A percentile compares a stretch with the other conserved stretches of the same genome.
These are phyloP conservation scores for Gadus chalcogrammus DNA, from an alignment of 2,113 vertebrate genomes.

Conservation along the genomic window DNA sequence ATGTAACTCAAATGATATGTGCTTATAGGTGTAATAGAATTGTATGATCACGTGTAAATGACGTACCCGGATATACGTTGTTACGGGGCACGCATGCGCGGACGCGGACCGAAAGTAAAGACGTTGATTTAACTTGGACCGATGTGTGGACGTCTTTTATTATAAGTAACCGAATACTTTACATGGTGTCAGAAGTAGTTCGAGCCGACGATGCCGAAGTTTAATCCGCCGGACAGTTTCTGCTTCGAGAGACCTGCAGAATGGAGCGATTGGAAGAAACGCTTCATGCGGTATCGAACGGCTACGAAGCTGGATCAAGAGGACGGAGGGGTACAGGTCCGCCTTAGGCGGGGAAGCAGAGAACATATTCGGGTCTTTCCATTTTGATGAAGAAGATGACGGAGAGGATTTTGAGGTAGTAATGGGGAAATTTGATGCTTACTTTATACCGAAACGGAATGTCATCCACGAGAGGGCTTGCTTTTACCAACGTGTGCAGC, in stretches of 20 bases:
- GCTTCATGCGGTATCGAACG: constrained; percentile 3
- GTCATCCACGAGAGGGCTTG: constrained; percentile 8
- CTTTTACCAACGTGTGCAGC: constrained; percentile 14
- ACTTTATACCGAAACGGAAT: constrained; percentile 26
- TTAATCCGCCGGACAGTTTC: constrained; percentile 11
- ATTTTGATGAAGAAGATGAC: background rate
- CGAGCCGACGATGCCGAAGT: constrained; percentile 9
- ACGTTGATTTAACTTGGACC: too few relatives aligned
- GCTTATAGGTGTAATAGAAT: too few relatives aligned
- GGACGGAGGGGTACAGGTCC: constrained; percentile 1
- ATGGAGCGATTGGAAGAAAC: constrained; percentile 25
- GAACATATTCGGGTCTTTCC: constrained; percentile 15
- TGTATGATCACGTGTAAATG: too few relatives aligned
- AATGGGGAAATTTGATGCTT: constrained; percentile 23
- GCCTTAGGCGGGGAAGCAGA: constrained; percentile 3
- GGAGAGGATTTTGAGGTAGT: background rate
- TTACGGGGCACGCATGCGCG: too few relatives aligned
- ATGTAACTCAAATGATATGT: too few relatives aligned
- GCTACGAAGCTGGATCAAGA: constrained; percentile 12
- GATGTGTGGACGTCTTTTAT: too few relatives aligned
- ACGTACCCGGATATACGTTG: too few relatives aligned
- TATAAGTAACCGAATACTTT: too few relatives aligned
- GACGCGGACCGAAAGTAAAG: too few relatives aligned
- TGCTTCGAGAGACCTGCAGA: constrained; percentile 5
- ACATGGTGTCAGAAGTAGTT: background rate